phyloP scores from a whole-genome alignment of 2,888 invertebrate genomes.

The Eumerus sabulonum region DNA sequence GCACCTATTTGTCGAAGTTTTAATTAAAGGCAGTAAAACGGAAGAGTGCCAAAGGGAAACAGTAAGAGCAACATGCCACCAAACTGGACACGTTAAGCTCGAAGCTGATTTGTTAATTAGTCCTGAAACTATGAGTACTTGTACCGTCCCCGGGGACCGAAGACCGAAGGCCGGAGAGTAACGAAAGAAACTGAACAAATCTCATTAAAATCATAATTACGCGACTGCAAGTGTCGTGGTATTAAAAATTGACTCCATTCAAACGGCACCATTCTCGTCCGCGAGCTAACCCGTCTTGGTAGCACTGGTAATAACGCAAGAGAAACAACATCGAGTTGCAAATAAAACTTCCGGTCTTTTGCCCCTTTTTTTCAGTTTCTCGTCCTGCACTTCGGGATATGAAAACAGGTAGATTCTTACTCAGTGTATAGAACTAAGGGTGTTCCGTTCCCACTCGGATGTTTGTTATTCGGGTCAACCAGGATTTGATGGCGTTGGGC shows the following conservation, averaged over 20 bases:
- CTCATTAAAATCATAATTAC: conserved; percentile 66
- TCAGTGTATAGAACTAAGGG: conserved; percentile 26
- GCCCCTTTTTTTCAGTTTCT: no score
- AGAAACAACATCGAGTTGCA: conserved; percentile 31
- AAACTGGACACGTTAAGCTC: conserved; percentile 26
- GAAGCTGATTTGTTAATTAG: conserved; percentile 47
- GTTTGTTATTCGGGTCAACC: conserved; percentile 51
- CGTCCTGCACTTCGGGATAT: no score
- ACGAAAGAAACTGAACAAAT: conserved; percentile 53
- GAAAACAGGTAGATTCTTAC: conserved; percentile 14
- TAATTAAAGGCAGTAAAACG: conserved; percentile 30
- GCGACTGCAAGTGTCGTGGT: conserved; percentile 43
- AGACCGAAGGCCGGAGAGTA: background rate
- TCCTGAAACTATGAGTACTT: conserved; percentile 43
- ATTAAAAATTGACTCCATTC: conserved; percentile 43
- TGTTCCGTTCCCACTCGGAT: conserved; percentile 14
- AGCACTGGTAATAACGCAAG: no score
- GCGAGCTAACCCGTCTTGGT: background rate
- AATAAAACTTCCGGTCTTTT: conserved; percentile 54
- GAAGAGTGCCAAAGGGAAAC: conserved; percentile 6
- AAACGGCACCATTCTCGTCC: conserved; percentile 5
- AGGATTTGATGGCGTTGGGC: conserved; percentile 30
- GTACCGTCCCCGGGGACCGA: background rate
- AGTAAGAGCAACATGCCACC: no score
- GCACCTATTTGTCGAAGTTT: conserved; percentile 25